phyloP scores from a whole-genome alignment of 2,797 vertebrate species.

The Salmo trutta region DNA sequence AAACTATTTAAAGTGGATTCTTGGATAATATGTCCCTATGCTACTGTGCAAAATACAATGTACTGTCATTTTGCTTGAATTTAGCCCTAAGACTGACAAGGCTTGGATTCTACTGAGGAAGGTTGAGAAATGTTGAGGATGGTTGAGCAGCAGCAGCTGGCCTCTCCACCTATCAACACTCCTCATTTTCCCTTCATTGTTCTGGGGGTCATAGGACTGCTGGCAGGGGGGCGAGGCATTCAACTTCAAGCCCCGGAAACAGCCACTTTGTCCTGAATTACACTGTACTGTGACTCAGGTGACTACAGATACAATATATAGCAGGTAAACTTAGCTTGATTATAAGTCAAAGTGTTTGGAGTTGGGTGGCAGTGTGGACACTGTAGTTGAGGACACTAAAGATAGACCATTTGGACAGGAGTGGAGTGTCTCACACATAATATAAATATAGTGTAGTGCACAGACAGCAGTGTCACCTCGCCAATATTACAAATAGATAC shows the following conservation, averaged over 20 bases:
- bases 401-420: conserved; percentile 66
- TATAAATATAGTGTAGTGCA: conserved; percentile 29
- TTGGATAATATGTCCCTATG: too few relatives aligned
- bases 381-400: conserved; percentile 64
- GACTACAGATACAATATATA: background rate
- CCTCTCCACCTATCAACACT: conserved; percentile 37
- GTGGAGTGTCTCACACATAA: conserved; percentile 56
- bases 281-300: background rate
- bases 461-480: conserved; percentile 13
- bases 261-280: background rate
- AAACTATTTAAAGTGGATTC: background rate
- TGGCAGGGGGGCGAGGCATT: conserved; percentile 5
- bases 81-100: background rate
- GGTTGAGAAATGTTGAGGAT: conserved; percentile 39
- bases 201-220: conserved; percentile 17
- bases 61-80: background rate
- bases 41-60: too few relatives aligned
- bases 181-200: conserved; percentile 16
- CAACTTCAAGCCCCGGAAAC: background rate
- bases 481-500: background rate
- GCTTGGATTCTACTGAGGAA: background rate
- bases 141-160: conserved; percentile 53
- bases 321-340: too few relatives aligned
- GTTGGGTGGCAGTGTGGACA: conserved; percentile 40
- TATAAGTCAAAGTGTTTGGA: conserved; percentile 32